These are phyloP conservation scores for Podarcis lilfordi DNA, from an alignment of 2,797 vertebrate species.

Conservation along the genomic window DNA sequence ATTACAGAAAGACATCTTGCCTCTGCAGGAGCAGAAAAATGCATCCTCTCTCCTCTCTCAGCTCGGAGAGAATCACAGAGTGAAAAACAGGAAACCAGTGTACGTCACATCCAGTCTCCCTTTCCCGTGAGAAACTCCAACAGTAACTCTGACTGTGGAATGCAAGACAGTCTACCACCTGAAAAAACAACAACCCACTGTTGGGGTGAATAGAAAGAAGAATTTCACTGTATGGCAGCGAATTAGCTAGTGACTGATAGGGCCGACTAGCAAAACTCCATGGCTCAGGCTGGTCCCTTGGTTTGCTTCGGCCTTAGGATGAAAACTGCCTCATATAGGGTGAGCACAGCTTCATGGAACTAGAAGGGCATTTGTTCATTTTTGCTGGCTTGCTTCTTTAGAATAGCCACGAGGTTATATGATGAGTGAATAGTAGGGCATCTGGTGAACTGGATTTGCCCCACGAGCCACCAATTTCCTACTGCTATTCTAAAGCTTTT, in stretches of 20 bases:
- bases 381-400: neutral
- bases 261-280: neutral
- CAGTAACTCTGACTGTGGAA: too few species aligned
- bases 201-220: neutral
- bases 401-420: neutral
- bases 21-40: too few species aligned
- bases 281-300: neutral
- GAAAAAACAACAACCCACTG: neutral
- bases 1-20: too few species aligned
- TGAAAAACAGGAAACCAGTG: too few species aligned
- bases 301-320: neutral
- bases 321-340: neutral
- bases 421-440: neutral
- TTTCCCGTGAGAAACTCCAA: too few species aligned
- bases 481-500: neutral
- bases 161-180: neutral
- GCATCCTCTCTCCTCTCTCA: too few species aligned
- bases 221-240: too few species aligned
- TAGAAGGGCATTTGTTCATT: neutral
- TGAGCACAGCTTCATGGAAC: neutral
- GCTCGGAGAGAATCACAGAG: too few species aligned
- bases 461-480: neutral
- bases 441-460: neutral
- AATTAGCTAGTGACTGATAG: neutral
- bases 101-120: too few species aligned